Evolutionary conservation across 2,797 vertebrate species (phyloP).

Genomic region (Eulemur mongoz): DNA sequence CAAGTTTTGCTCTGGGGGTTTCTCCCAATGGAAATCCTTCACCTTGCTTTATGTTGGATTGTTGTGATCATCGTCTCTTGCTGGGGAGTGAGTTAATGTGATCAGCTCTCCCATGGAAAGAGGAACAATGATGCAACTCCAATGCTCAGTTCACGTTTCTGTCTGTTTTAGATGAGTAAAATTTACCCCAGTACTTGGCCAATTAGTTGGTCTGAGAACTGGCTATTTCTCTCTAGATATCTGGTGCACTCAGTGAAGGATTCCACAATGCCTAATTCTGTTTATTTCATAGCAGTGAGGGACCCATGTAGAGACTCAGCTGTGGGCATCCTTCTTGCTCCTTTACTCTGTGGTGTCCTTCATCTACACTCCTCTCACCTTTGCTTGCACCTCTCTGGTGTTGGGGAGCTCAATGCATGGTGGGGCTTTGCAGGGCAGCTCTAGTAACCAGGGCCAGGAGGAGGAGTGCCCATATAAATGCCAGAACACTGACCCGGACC

Average conservation of each 20-base stretch:
- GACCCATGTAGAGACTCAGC: background rate
- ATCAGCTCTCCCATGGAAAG: background rate
- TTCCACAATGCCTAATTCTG: background rate
- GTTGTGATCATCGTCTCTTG: background rate
- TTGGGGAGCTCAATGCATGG: too few species aligned
- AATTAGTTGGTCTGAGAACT: background rate
- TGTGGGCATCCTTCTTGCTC: background rate
- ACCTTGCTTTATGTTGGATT: constrained; percentile 1
- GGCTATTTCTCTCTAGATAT: background rate
- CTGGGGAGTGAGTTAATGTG: background rate
- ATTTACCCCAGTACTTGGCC: background rate
- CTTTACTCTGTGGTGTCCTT: background rate
- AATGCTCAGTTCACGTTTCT: background rate
- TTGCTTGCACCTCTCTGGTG: background rate
- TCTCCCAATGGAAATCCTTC: background rate
- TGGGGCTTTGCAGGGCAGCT: background rate
- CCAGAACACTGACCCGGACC: background rate
- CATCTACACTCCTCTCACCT: background rate
- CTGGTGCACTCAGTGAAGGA: background rate
- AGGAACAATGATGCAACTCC: background rate
- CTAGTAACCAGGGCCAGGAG: background rate
- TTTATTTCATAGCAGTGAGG: background rate
- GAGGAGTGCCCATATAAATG: background rate
- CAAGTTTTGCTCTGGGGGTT: background rate
- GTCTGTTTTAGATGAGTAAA: background rate